These are phyloP conservation scores for Chelidonichthys spinosus DNA, from an alignment of 2,797 vertebrate species.

Conservation along the genomic window DNA sequence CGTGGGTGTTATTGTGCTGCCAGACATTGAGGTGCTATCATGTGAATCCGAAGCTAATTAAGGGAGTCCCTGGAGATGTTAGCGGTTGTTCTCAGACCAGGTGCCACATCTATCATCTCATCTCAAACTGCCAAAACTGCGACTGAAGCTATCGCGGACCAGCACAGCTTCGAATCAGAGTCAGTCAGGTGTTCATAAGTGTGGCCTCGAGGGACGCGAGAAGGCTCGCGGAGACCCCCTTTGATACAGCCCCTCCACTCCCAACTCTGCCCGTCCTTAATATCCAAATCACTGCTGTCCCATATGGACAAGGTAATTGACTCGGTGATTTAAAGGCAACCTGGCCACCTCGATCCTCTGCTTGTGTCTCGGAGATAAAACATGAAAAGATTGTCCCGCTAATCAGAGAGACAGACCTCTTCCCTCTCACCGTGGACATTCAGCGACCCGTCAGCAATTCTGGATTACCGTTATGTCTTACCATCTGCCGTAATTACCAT, in stretches of 20 bases:
- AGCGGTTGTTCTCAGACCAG: constrained; percentile 55
- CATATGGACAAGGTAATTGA: constrained; percentile 85
- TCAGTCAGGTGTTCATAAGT: constrained; percentile 82
- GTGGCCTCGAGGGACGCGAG: constrained; percentile 65
- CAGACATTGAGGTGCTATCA: constrained; percentile 31
- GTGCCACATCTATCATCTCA: constrained; percentile 67
- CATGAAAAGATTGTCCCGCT: constrained; percentile 81
- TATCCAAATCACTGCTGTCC: constrained; percentile 81
- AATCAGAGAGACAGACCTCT: constrained; percentile 79
- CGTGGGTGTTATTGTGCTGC: constrained; percentile 16
- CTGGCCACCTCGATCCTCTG: constrained; percentile 70
- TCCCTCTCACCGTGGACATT: constrained; percentile 61
- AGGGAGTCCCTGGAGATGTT: constrained; percentile 58
- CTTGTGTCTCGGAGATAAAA: constrained; percentile 85
- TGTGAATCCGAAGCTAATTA: constrained; percentile 65
- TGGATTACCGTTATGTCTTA: constrained; percentile 78
- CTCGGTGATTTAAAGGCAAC: constrained; percentile 82
- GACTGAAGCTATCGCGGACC: constrained; percentile 64
- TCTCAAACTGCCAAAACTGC: constrained; percentile 45
- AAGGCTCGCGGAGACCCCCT: constrained; percentile 55
- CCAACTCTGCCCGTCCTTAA: constrained; percentile 68
- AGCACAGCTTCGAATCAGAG: constrained; percentile 63
- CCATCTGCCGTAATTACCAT: constrained; percentile 82
- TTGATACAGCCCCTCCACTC: constrained; percentile 77
- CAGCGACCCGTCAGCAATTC: constrained; percentile 82